phyloP scores from a whole-genome alignment of 2,113 vertebrate genomes.

The Alaudala cheleensis region DNA sequence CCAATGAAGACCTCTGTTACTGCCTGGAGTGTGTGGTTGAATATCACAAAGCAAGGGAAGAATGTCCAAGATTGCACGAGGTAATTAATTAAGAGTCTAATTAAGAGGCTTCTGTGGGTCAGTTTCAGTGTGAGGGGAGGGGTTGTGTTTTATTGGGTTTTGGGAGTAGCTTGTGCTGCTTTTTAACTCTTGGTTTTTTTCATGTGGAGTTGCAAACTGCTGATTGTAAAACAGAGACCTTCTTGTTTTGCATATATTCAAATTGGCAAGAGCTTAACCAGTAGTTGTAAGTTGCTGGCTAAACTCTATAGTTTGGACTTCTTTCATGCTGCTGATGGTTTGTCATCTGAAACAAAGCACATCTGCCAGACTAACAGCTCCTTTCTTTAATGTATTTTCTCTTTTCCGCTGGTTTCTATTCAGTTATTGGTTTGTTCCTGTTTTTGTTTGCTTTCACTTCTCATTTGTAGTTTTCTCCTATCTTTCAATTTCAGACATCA shows the following conservation, averaged over 20 bases:
- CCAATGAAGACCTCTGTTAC: slow-evolving; percentile 80
- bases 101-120: background rate
- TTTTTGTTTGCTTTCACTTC: background rate
- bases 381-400: background rate
- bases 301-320: background rate
- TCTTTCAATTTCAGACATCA: background rate
- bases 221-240: background rate
- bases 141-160: background rate
- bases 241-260: background rate
- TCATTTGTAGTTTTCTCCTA: background rate
- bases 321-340: background rate
- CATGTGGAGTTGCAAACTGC: background rate
- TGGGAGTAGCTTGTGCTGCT: background rate
- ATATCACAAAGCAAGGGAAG: slow-evolving; percentile 81
- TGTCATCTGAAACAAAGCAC: background rate
- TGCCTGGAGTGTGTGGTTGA: slow-evolving; percentile 85
- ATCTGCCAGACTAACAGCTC: background rate
- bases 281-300: background rate
- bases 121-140: background rate
- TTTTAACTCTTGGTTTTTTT: background rate
- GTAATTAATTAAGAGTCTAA: slow-evolving; percentile 67
- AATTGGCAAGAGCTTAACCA: background rate
- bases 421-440: background rate
- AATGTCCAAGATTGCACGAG: slow-evolving; percentile 73
- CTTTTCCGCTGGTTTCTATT: background rate